These are phyloP conservation scores for Naja naja DNA, from an alignment of 2,113 vertebrate genomes.

Conservation along the genomic window DNA sequence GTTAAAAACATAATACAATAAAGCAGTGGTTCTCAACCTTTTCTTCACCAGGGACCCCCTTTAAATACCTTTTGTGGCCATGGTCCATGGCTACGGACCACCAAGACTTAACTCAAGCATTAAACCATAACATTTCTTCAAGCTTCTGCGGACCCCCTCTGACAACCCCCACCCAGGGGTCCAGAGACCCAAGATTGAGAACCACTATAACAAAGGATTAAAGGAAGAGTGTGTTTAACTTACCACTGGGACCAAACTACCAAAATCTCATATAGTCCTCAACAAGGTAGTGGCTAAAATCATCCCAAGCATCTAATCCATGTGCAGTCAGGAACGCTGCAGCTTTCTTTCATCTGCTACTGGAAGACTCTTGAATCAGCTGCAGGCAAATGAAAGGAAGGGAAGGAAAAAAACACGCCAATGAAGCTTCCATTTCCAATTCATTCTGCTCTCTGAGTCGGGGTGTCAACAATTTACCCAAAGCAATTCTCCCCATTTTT, in stretches of 20 bases:
- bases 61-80: neutral
- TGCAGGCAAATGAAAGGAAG: constrained; percentile 55
- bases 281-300: constrained; percentile 30
- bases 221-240: constrained; percentile 47
- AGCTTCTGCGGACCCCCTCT: neutral
- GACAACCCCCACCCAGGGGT: too few relatives aligned
- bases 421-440: constrained; percentile 66
- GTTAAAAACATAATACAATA: neutral
- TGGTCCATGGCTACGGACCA: neutral
- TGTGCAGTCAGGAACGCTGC: constrained; percentile 3
- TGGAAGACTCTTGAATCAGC: constrained; percentile 57
- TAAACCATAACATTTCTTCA: neutral
- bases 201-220: neutral
- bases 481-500: constrained; percentile 57
- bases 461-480: constrained; percentile 71
- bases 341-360: constrained; percentile 21
- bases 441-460: constrained; percentile 76
- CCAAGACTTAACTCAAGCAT: neutral
- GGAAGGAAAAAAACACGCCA: constrained; percentile 58
- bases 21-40: neutral
- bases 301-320: constrained; percentile 42
- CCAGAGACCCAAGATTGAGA: neutral
- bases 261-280: neutral
- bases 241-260: constrained; percentile 38
- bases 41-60: neutral